phyloP scores from a whole-genome alignment of 2,113 vertebrate species.

The Chionis minor region DNA sequence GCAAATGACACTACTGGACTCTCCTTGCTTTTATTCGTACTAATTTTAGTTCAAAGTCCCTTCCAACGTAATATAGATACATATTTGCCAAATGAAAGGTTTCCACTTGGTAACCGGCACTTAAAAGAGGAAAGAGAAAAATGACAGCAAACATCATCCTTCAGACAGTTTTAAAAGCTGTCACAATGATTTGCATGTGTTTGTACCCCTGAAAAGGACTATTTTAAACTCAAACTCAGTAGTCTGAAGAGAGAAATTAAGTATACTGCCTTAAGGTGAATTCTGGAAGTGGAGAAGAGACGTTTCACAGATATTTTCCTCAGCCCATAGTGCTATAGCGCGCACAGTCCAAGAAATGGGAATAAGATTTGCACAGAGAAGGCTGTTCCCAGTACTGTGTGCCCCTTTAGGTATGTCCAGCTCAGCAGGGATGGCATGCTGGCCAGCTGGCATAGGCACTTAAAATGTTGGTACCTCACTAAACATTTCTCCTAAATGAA shows the following conservation, averaged over 20 bases:
- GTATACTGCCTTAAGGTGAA: background rate
- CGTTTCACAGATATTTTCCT: background rate
- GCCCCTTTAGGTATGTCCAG: background rate
- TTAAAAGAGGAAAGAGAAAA: constrained; percentile 27
- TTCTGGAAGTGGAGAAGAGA: background rate
- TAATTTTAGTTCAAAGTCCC: background rate
- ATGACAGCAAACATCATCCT: background rate
- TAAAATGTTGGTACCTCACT: background rate
- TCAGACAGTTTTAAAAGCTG: constrained; percentile 7
- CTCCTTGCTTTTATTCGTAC: background rate
- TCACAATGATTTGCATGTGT: background rate
- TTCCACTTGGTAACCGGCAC: background rate
- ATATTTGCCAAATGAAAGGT: background rate
- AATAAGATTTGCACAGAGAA: background rate
- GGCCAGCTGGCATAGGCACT: background rate
- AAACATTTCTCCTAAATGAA: background rate
- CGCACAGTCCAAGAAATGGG: background rate
- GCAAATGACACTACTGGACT: background rate
- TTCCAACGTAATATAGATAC: background rate
- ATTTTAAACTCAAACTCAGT: background rate
- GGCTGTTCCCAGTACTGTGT: background rate
- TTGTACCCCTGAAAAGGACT: background rate
- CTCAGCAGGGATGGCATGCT: background rate
- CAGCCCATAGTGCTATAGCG: background rate
- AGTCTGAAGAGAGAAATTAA: background rate